These are phyloP conservation scores for Hyppa rectilinea DNA, from an alignment of 2,888 invertebrate genomes.

Conservation along the genomic window DNA sequence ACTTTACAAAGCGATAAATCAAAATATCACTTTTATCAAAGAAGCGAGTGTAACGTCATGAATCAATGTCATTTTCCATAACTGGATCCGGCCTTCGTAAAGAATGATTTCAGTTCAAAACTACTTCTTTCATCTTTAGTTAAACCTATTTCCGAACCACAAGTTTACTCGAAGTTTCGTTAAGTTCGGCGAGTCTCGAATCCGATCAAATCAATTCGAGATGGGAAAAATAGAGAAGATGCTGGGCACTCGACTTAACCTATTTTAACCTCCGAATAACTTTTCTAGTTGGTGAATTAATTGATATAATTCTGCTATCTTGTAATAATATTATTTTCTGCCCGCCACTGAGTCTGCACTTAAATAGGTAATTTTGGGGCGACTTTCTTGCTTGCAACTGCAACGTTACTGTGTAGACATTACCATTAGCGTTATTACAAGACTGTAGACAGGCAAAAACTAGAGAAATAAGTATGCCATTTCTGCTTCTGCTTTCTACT, in stretches of 20 bases:
- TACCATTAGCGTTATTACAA: slow-evolving; percentile 63
- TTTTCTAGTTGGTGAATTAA: slow-evolving; percentile 71
- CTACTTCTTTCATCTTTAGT: slow-evolving; percentile 83
- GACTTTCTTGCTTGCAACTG: slow-evolving; percentile 54
- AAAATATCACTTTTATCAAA: slow-evolving; percentile 62
- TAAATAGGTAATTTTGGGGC: slow-evolving; percentile 50
- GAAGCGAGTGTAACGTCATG: slow-evolving; percentile 72
- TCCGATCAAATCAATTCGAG: slow-evolving; percentile 86
- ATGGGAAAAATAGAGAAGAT: slow-evolving; percentile 83
- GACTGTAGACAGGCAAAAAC: slow-evolving; percentile 43
- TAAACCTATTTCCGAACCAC: slow-evolving; percentile 84
- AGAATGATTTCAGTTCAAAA: slow-evolving; percentile 83
- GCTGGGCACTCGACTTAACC: slow-evolving; percentile 78
- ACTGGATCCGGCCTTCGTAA: slow-evolving; percentile 75
- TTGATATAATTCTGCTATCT: slow-evolving; percentile 68
- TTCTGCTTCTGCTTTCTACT: slow-evolving; percentile 17
- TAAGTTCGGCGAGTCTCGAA: slow-evolving; percentile 80
- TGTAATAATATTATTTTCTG: slow-evolving; percentile 47
- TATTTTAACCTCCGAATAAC: slow-evolving; percentile 72
- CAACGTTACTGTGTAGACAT: slow-evolving; percentile 58
- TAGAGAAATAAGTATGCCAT: slow-evolving; percentile 39
- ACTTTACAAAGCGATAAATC: slow-evolving; percentile 53
- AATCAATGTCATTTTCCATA: slow-evolving; percentile 83
- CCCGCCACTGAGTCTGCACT: slow-evolving; percentile 36
- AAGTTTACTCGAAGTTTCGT: slow-evolving; percentile 81